These are phyloP conservation scores for Lithophane socia DNA, from an alignment of 2,888 invertebrate species.

Conservation along the genomic window DNA sequence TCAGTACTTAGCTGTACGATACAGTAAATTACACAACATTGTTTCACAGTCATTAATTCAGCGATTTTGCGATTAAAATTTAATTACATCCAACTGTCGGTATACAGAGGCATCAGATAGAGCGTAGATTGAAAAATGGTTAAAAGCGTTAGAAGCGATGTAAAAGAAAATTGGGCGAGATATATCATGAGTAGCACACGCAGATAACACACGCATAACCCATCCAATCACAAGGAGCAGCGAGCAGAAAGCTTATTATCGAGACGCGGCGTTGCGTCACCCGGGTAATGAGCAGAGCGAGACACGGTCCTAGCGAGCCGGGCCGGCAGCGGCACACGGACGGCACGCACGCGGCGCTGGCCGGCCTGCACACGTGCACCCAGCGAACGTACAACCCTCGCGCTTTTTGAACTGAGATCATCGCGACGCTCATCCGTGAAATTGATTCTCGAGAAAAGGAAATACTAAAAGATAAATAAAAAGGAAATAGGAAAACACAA, in stretches of 20 bases:
- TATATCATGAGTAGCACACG: slow-evolving; percentile 82
- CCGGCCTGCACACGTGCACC: slow-evolving; percentile 77
- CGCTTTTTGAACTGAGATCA: slow-evolving; percentile 89
- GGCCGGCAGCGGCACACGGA: slow-evolving; percentile 61
- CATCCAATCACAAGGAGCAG: slow-evolving; percentile 87
- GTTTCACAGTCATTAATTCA: slow-evolving; percentile 72
- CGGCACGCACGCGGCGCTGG: slow-evolving; percentile 32
- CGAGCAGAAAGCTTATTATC: slow-evolving; percentile 88
- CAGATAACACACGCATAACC: slow-evolving; percentile 88
- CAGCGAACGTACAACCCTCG: slow-evolving; percentile 77
- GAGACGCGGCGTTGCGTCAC: slow-evolving; percentile 82
- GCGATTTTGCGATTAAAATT: slow-evolving; percentile 69
- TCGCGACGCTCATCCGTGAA: slow-evolving; percentile 90
- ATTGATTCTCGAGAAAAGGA: slow-evolving; percentile 90
- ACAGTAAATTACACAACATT: slow-evolving; percentile 74
- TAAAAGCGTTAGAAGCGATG: slow-evolving; percentile 78
- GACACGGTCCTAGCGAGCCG: slow-evolving; percentile 62
- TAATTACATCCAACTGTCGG: slow-evolving; percentile 66
- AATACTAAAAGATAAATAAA: slow-evolving; percentile 91
- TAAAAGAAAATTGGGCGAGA: slow-evolving; percentile 86
- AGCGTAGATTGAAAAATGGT: slow-evolving; percentile 74
- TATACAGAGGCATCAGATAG: slow-evolving; percentile 67
- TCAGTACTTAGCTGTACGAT: slow-evolving; percentile 83
- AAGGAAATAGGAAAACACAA: slow-evolving; percentile 91
- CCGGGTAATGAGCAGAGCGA: slow-evolving; percentile 80